Evolutionary conservation across 1,140 invertebrate species (phyloP).

Genomic region (Rhyacophila brunnea): DNA sequence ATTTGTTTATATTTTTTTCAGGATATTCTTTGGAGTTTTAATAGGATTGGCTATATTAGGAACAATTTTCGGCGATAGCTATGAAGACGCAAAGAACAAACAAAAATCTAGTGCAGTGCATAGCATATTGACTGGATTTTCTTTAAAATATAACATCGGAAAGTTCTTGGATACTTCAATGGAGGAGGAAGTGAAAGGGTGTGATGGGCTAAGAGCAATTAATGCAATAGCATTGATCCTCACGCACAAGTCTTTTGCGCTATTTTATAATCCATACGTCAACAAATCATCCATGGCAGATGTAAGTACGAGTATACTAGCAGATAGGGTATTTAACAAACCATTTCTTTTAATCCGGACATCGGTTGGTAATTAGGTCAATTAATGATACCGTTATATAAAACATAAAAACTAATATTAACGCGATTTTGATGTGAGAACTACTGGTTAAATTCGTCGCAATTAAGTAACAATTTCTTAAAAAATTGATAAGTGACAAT

Average conservation of each 20-base stretch:
- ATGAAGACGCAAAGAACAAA: slow-evolving; percentile 33
- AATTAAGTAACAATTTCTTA: too few species aligned
- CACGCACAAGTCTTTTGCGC: slow-evolving; percentile 72
- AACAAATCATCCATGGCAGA: slow-evolving; percentile 69
- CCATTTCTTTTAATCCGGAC: too few species aligned
- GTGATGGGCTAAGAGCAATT: slow-evolving; percentile 68
- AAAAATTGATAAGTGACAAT: too few species aligned
- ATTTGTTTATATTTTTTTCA: slow-evolving; percentile 15
- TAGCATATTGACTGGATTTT: slow-evolving; percentile 62
- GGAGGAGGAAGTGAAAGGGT: slow-evolving; percentile 59
- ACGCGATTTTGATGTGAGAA: too few species aligned
- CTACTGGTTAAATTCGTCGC: too few species aligned
- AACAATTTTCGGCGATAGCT: slow-evolving; percentile 46
- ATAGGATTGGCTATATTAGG: slow-evolving; percentile 43
- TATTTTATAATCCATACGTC: slow-evolving; percentile 68
- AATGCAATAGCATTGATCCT: slow-evolving; percentile 66
- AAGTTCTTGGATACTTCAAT: slow-evolving; percentile 57
- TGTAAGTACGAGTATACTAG: too few species aligned
- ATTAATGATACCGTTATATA: too few species aligned
- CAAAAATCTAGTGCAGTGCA: slow-evolving; percentile 42
- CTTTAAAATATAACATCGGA: slow-evolving; percentile 62
- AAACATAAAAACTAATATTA: too few species aligned
- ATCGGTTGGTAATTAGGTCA: too few species aligned
- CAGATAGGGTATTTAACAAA: too few species aligned
- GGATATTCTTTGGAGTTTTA: slow-evolving; percentile 42